A percentile compares a stretch with the other conserved stretches of the same genome.
phyloP scores from a whole-genome alignment of 2,888 invertebrate genomes.

The Odontothrips loti region DNA sequence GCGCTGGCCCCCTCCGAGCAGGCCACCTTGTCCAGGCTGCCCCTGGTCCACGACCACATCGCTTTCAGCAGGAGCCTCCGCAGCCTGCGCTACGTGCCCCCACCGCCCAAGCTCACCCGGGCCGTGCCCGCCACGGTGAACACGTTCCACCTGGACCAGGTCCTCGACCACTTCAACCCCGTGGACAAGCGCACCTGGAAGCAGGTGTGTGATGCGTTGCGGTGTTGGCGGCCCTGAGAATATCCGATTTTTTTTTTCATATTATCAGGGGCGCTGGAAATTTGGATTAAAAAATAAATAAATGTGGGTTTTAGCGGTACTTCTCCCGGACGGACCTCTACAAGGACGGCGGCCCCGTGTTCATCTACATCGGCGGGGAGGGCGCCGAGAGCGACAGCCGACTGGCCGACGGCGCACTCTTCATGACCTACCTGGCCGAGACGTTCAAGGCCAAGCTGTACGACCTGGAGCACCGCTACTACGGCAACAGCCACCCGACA shows the following conservation, averaged over 20 bases:
- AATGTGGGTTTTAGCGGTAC: constrained; percentile 32
- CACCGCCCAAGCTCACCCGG: not conserved
- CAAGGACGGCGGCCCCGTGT: constrained; percentile 63
- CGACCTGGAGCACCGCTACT: constrained; percentile 85
- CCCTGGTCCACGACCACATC: constrained; percentile 38
- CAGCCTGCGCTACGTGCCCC: constrained; percentile 32
- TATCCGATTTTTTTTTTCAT: no score
- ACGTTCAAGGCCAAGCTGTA: constrained; percentile 75
- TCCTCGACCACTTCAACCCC: constrained; percentile 73
- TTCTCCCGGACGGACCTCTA: not conserved
- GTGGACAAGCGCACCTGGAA: constrained; percentile 66
- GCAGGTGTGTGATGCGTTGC: constrained; percentile 56
- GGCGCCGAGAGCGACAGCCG: constrained; percentile 64
- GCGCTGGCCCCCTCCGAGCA: constrained; percentile 38
- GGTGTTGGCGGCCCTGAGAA: no score
- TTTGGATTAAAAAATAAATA: no score
- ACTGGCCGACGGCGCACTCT: constrained; percentile 81
- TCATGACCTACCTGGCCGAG: constrained; percentile 59
- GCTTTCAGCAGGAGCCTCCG: constrained; percentile 36
- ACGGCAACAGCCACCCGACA: constrained; percentile 87
- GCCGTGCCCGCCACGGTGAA: not conserved
- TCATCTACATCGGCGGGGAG: constrained; percentile 93
- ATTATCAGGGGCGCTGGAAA: no score
- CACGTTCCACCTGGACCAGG: constrained; percentile 50
- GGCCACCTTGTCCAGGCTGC: constrained; percentile 30